phyloP scores from a whole-genome alignment of 1,140 invertebrate species.

The Hermetia illucens region DNA sequence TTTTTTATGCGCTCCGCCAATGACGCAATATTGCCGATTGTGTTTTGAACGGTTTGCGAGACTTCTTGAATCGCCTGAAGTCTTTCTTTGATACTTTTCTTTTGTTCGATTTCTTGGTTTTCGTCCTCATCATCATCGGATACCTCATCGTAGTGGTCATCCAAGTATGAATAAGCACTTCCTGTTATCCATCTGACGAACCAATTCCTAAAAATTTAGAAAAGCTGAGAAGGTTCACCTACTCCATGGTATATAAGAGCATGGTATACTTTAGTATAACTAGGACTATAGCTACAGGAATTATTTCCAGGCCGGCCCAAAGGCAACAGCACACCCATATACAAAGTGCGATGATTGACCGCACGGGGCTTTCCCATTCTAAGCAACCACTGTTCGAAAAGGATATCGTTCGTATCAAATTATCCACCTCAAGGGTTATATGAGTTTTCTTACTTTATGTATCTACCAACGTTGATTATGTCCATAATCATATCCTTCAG shows the following conservation, averaged over 20 bases:
- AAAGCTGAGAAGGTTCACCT: neutral
- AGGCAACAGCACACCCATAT: constrained; percentile 48
- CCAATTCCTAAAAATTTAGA: constrained; percentile 34
- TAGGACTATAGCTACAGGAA: constrained; percentile 59
- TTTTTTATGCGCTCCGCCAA: constrained; percentile 87
- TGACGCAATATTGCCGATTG: constrained; percentile 83
- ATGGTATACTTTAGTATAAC: constrained; percentile 58
- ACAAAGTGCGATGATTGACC: constrained; percentile 75
- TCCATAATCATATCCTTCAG: constrained; percentile 80
- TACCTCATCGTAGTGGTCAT: constrained; percentile 64
- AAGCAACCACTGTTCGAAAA: constrained; percentile 81
- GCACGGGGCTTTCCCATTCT: constrained; percentile 88
- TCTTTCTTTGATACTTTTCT: constrained; percentile 86
- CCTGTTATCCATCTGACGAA: constrained; percentile 40
- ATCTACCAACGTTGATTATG: constrained; percentile 79
- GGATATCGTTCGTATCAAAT: constrained; percentile 2
- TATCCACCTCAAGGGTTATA: neutral
- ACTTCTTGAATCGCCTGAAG: constrained; percentile 92
- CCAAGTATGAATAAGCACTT: constrained; percentile 38
- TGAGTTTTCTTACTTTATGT: constrained; percentile 66
- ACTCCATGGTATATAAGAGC: too few species aligned
- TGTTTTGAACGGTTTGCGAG: constrained; percentile 85
- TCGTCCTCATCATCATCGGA: constrained; percentile 54
- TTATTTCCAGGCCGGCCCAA: constrained; percentile 57
- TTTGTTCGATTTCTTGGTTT: constrained; percentile 80